Evolutionary conservation across 2,113 vertebrate species (phyloP), one percentile per base, ranked within the genome.

Genomic region (Lota lota): DNA sequence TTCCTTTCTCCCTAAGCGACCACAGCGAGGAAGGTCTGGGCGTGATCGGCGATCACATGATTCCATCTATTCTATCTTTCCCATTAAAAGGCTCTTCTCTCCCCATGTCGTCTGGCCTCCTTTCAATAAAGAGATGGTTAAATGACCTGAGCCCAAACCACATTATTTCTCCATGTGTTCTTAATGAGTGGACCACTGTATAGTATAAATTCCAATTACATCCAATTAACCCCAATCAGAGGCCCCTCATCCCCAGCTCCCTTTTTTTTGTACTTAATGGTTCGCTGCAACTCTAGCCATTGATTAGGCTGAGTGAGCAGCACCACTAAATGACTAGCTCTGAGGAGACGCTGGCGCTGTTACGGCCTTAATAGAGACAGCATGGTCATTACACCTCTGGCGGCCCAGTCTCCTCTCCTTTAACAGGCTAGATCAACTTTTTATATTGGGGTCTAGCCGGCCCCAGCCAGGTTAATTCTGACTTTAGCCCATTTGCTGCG

Each of bases 171-270:
- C 87, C 84, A 91, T 88, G 87, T 87, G 89, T 89, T 89, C 91
- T 91, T 93, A 92, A 92, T 93, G 90, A 94, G 93, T 95, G 93
- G 89, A 89, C 70, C 92, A 90, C 92, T 94, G 92, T 93, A 92
- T 78, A 88, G 93, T 94, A 95, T 95, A 96, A 95, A 97, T 97
- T 96, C 92, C 93, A 95, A 96, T 96, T 97, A 96, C 94, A 96
- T 93, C 93, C 95, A 95, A 96, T 98, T 98, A 97, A 97, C 96
- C 95, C 95, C 94, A 96, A 95, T 94, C 94, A 95, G 91, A 94
- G 91, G 92, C 92, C 87, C 92, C 94, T 94, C 93, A 92, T 94
- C 93, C 91, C 82, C 87, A 66, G 88, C 88, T 90, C 92, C 72
- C 69, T 73, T 68, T 86, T 85, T 95, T 83, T 88, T 90, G 92